Evolutionary conservation across 2,797 vertebrate genomes (phyloP).

Genomic region (Morus bassanus): DNA sequence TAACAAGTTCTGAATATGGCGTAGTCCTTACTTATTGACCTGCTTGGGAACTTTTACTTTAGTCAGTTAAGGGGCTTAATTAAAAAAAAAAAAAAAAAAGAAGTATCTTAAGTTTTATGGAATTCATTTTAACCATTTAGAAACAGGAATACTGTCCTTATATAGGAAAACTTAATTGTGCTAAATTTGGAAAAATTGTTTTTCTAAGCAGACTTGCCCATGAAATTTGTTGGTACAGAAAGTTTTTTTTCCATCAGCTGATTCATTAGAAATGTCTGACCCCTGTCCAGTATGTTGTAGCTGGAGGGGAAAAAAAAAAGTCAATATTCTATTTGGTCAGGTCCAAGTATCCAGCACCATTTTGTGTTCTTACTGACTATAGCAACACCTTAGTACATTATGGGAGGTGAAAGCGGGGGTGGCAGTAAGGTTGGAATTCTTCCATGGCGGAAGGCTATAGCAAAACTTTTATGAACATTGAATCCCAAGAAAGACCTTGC

Average conservation of each 20-base stretch:
- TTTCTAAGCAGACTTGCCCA: not conserved
- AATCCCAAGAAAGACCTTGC: not conserved
- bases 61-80: not conserved
- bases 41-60: not conserved
- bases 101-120: not conserved
- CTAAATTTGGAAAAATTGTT: not conserved
- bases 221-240: not conserved
- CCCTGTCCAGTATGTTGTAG: not conserved
- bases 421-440: not conserved
- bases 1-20: not conserved
- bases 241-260: not conserved
- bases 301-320: not conserved
- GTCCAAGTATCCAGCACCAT: not conserved
- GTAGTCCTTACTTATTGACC: not conserved
- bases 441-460: not conserved
- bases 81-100: not conserved
- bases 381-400: not conserved
- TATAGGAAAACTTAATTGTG: not conserved
- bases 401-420: fast-evolving
- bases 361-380: not conserved
- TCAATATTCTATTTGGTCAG: not conserved
- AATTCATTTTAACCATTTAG: not conserved
- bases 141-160: not conserved
- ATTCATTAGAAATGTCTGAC: not conserved
- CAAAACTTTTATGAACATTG: not conserved